Base-by-base conservation (phyloP, 1,140 invertebrate genomes). In the Hycleus phaleratus region DNA sequence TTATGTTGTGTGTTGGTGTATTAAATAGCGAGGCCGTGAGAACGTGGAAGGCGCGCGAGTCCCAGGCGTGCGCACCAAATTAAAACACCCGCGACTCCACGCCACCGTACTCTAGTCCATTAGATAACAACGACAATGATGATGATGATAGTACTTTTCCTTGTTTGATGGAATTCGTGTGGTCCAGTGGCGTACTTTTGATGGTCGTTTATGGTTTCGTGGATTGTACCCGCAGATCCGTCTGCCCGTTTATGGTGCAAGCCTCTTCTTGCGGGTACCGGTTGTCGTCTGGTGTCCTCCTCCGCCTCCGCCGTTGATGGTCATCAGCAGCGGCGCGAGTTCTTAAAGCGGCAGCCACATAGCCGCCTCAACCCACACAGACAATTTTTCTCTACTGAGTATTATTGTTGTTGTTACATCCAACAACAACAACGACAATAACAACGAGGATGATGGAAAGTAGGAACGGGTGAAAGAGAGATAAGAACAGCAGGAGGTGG, bases 31-130 rank as follows among this genome's bases (percentile, higher is more conserved):
- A 63, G 61, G 61, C 61, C 61, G 61, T 63, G 61, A 63, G 61
- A 63, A 63, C 61, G 61, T 63, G 61, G 49, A 59, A 63, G 58
- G 59, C 58, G 59, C 58, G 57, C 58, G 52, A 59, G 61, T 63
- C 61, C 58, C 61, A 63, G 58, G 59, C 52, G 51, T 59, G 52
- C 61, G 53, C 51, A 45, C 43, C 51, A 53, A 53, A 53, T 53
- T 53, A 53, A 53, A 53, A 53, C 51, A 42, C 51, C 51, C 51
- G 51, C 51, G 51, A 53, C 51, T 53, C 18, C 7, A 44, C 51
- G 51, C 51, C 51, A 53, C 42, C 51, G 49, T 51, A n/a, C 38
- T 32, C 32, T 32, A 32, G 4, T 32, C 4, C 32, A 32, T 32
- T 32, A 32, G 32, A 32, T 7, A 1, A 32, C 4, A 32, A 32